Base-by-base conservation (phyloP, 2,888 invertebrate genomes). In the Papilio gigon region DNA sequence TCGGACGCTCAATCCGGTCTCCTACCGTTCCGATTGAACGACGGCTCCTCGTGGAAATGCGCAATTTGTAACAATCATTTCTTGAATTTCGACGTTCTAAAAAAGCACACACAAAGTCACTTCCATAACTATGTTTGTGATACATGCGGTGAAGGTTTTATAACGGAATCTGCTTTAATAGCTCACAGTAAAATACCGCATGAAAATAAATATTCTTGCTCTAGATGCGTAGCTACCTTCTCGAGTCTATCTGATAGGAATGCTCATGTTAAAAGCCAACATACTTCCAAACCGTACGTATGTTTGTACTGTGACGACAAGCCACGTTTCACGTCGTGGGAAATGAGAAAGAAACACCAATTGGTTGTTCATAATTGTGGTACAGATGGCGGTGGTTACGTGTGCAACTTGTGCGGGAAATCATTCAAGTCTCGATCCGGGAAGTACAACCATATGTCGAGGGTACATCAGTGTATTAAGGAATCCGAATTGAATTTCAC, bases 81-180 rank as follows among this genome's bases (percentile, higher is more conserved):
- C 59, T 88, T 89, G 80, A 89, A 90, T 73, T 91, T 91, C 61
- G 79, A 85, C 0, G 87, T 87, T 0, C 71, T 92, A n/a, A 88
- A 87, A 70, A 90, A 88, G 53, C 92, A 92, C 68, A 92, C 91
- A 0, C 80, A 86, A 0, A 86, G 86, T 71, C 92, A 92, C 74
- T 92, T 89, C 61, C 89, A 90, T 71, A 92, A 92, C 69, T 91
- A 90, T 68, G 92, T 92, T 9, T 92, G 92, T 70, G 90, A 91
- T 71, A 87, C 89, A 0, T 92, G 92, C 64, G 92, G 92, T 0
- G 90, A 90, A 74, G 92, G 92, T 0, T 91, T 91, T 68, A 89
- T 92, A 6, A 92, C 92, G 0, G 90, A 90, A 73, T 88, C 88
- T 0, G 88, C 89, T 0, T 89, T 92, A 86, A 82, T 89, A 56